phyloP scores from a whole-genome alignment of 1,140 invertebrate species.

The Macrocentrus cingulum region DNA sequence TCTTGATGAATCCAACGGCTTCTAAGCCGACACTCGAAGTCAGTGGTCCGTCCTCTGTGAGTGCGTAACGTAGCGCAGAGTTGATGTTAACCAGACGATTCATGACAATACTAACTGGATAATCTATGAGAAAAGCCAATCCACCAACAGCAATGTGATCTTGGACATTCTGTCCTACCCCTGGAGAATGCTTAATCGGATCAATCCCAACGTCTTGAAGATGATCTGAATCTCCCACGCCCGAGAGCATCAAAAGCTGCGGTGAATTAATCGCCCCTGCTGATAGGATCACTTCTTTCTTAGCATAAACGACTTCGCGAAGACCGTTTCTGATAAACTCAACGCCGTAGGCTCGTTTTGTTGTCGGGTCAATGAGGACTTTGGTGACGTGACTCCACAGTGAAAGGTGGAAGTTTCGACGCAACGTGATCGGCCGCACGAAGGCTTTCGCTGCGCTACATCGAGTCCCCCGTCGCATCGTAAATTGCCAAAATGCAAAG shows the following conservation, averaged over 20 bases:
- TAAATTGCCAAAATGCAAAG: slow-evolving; percentile 79
- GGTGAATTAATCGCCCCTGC: slow-evolving; percentile 78
- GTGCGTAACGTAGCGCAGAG: slow-evolving; percentile 73
- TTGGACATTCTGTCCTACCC: slow-evolving; percentile 79
- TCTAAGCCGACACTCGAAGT: slow-evolving; percentile 82
- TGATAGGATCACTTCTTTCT: slow-evolving; percentile 76
- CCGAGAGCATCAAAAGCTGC: slow-evolving; percentile 83
- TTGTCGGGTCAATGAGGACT: slow-evolving; percentile 71
- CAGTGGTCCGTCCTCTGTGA: slow-evolving; percentile 77
- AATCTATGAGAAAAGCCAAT: slow-evolving; percentile 77
- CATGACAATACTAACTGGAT: slow-evolving; percentile 75
- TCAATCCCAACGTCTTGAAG: slow-evolving; percentile 68
- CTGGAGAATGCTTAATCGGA: slow-evolving; percentile 71
- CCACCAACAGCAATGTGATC: slow-evolving; percentile 82
- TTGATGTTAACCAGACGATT: slow-evolving; percentile 76
- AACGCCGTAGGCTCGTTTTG: slow-evolving; percentile 73
- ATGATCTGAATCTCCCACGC: slow-evolving; percentile 75
- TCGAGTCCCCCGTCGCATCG: slow-evolving; percentile 75
- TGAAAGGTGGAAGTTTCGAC: slow-evolving; percentile 74
- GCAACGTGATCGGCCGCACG: slow-evolving; percentile 70
- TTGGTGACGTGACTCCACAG: slow-evolving; percentile 76
- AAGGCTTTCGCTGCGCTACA: slow-evolving; percentile 82
- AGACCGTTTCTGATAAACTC: slow-evolving; percentile 73
- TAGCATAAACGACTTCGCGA: slow-evolving; percentile 68
- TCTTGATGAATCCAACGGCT: slow-evolving; percentile 81